A percentile compares a stretch with the other conserved stretches of the same genome.
These are phyloP conservation scores for Sepiola atlantica DNA, from an alignment of 2,888 invertebrate genomes.

Conservation along the genomic window DNA sequence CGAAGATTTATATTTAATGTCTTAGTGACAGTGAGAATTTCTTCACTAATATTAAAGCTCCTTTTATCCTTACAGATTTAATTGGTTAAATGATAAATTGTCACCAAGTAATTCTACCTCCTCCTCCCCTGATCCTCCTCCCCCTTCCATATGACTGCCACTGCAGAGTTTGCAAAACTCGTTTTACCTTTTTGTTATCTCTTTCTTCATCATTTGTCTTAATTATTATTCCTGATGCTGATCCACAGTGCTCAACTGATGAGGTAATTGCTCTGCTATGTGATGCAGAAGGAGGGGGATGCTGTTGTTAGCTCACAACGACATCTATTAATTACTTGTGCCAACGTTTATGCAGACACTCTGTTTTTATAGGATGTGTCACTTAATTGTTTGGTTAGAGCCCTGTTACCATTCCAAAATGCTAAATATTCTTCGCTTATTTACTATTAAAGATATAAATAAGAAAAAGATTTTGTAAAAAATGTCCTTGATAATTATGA, in stretches of 20 bases:
- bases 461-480: not conserved
- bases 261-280: conserved; percentile 15
- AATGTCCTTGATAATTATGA: not conserved
- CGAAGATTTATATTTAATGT: conserved; percentile 14
- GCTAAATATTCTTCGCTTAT: not conserved
- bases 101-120: not conserved
- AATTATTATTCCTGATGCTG: not conserved
- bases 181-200: not conserved
- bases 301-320: not conserved
- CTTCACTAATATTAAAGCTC: not conserved
- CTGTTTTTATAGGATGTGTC: not conserved
- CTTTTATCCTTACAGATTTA: not conserved
- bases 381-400: not conserved
- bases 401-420: not conserved
- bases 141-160: not conserved
- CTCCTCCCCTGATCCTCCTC: not conserved
- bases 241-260: conserved; percentile 6
- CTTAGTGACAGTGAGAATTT: not conserved
- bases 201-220: conserved; percentile 14
- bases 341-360: conserved; percentile 32
- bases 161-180: not conserved
- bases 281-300: not conserved
- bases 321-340: conserved; percentile 14
- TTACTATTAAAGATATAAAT: not conserved
- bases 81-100: not conserved